A percentile compares a stretch with the other conserved stretches of the same genome.
Conservation (phyloP, 2,797 vertebrate species). For the Alfaro cultratus region DNA sequence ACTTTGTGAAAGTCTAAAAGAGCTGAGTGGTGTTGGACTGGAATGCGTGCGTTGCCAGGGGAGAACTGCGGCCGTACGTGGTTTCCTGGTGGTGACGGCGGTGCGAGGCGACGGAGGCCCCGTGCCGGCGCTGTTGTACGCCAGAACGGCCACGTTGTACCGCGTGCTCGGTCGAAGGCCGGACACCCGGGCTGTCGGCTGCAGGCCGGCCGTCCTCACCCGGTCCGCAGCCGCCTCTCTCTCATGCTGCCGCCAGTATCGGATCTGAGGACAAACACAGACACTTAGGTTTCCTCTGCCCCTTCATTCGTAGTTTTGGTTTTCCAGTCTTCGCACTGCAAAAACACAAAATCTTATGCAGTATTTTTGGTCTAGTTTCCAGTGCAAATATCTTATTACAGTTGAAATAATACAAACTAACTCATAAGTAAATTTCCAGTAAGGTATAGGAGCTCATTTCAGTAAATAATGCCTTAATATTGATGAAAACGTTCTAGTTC, state of each 20-base stretch:
- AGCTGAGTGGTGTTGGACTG: not conserved
- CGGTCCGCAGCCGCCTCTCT: constrained; percentile 94
- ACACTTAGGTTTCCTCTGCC: not conserved
- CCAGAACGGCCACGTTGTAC: constrained; percentile 91
- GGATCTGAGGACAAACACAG: constrained; percentile 80
- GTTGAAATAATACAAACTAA: too few species aligned
- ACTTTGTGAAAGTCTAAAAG: not conserved
- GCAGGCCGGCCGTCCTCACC: constrained; percentile 89
- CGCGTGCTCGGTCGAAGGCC: constrained; percentile 90
- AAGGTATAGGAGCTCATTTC: too few species aligned
- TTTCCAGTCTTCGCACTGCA: too few species aligned
- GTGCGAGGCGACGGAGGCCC: constrained; percentile 89
- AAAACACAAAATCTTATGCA: too few species aligned
- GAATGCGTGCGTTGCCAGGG: not conserved
- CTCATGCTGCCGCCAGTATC: constrained; percentile 94
- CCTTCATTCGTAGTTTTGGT: too few species aligned
- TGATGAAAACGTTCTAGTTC: too few species aligned
- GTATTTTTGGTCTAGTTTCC: too few species aligned
- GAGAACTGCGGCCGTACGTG: constrained; percentile 82
- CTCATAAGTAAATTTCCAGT: too few species aligned
- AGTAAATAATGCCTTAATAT: too few species aligned
- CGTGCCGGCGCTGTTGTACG: constrained; percentile 94
- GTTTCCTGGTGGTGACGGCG: constrained; percentile 88
- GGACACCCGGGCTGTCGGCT: constrained; percentile 84
- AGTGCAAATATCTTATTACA: too few species aligned